Conservation (phyloP, 1,140 invertebrate species). For the Ostrea edulis region DNA sequence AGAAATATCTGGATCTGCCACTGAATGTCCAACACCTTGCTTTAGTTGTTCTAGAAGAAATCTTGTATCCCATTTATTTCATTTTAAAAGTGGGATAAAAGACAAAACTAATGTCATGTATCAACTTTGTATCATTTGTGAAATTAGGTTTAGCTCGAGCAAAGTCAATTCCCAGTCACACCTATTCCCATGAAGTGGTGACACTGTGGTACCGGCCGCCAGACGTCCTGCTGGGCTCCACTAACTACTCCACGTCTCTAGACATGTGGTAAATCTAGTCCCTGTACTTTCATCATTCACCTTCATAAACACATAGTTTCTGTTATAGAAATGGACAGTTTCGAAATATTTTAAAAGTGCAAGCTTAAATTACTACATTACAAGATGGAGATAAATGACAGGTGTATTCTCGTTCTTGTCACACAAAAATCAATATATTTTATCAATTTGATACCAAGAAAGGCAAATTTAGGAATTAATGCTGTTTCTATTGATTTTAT, state of each 20-base stretch:
- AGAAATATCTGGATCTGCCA: too few relatives aligned
- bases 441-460: neutral
- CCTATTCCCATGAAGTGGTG: slow-evolving; percentile 98
- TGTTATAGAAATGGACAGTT: too few relatives aligned
- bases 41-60: too few relatives aligned
- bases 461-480: too few relatives aligned
- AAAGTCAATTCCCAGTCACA: slow-evolving; percentile 97
- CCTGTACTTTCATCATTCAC: neutral
- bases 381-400: too few relatives aligned
- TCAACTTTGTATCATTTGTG: slow-evolving; percentile 66
- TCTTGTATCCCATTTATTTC: too few relatives aligned
- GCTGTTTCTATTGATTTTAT: neutral
- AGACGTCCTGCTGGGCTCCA: slow-evolving; percentile 97
- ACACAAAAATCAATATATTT: neutral
- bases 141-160: slow-evolving; percentile 92
- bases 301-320: too few relatives aligned
- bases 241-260: slow-evolving; percentile 93
- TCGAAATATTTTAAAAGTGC: too few relatives aligned
- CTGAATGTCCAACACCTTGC: too few relatives aligned
- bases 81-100: too few relatives aligned
- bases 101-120: too few relatives aligned
- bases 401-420: neutral
- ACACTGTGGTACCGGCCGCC: slow-evolving; percentile 92
- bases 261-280: slow-evolving; percentile 89
- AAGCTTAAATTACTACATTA: too few relatives aligned